Evolutionary conservation across 2,888 invertebrate genomes (phyloP).

Genomic region (Andrena haemorrhoa): DNA sequence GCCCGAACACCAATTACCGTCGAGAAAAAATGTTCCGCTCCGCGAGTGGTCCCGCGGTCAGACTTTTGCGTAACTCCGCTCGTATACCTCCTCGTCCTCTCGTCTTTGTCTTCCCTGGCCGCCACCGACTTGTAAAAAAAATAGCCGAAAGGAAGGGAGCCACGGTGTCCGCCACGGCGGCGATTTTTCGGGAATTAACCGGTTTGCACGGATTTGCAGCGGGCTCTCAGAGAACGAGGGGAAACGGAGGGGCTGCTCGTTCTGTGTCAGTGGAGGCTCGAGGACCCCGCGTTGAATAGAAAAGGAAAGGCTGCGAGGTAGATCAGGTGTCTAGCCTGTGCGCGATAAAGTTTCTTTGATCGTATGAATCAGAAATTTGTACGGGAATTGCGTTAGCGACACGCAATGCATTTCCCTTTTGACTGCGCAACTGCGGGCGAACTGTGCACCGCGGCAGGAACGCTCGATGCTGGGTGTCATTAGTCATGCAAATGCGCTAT

Average conservation of each 20-base stretch:
- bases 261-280: background rate
- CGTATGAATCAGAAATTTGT: slow-evolving; percentile 34
- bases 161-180: slow-evolving; percentile 7
- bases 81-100: slow-evolving; percentile 20
- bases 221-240: background rate
- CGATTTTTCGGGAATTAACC: slow-evolving; percentile 54
- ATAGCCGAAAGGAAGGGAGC: slow-evolving; percentile 24
- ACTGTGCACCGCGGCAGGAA: slow-evolving; percentile 19
- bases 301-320: background rate
- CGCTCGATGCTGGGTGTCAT: slow-evolving; percentile 8
- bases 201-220: slow-evolving; percentile 29
- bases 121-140: slow-evolving; percentile 49
- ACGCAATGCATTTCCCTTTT: slow-evolving; percentile 14
- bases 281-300: background rate
- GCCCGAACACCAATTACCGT: slow-evolving; percentile 79
- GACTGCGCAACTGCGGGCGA: slow-evolving; percentile 9
- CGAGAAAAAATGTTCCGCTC: slow-evolving; percentile 69
- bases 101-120: slow-evolving; percentile 43
- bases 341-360: slow-evolving; percentile 25
- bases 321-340: background rate
- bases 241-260: background rate
- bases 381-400: slow-evolving; percentile 11
- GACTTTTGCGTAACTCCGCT: slow-evolving; percentile 54
- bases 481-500: background rate
- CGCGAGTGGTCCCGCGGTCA: slow-evolving; percentile 63